Evolutionary conservation across 2,113 vertebrate species (phyloP), one percentile per base, ranked within the genome.

Genomic region (Atherinomorus stipes): DNA sequence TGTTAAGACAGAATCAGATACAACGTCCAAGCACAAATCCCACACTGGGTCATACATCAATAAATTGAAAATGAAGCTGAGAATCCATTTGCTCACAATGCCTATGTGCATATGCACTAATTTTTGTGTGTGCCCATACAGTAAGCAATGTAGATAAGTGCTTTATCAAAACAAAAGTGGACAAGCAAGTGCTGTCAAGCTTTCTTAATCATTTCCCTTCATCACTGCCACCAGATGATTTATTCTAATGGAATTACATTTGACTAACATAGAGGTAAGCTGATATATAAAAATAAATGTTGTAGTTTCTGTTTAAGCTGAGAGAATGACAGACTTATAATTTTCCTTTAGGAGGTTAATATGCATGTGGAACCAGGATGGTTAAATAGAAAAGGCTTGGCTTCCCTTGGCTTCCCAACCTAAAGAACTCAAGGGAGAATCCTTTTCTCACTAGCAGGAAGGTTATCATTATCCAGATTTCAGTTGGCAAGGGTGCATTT

Each of bases 381-480:
- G 49, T 70, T 50, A 42, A 54, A 60, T 52, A 81, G 42, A 42
- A 13, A 64, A 62, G 62, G 45, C 54, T 63, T 74, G 68, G 40
- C 47, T 26, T 45, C 64, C 45, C 57, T 69, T 72, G 62, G n/a
- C n/a, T n/a, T n/a, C n/a, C n/a, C n/a, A n/a, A 81, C 76, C 47
- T 26, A 16, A 51, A 49, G 31, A 63, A 64, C 75, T 76, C 81
- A 7, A 7, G 74, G 47, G 83, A 67, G 60, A 65, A 53, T 62
- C 40, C 40, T 74, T 73, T 83, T 80, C 73, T 89, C 62, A 77
- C 83, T 79, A 59, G 81, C 1, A 71, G 88, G 83, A 84, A 91
- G 77, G 86, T 88, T 88, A 88, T 74, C 34, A 0, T 60, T 52
- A 49, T 64, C 45, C 51, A 38, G 50, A 71, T 83, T 81, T 47